Conservation (phyloP, 2,888 invertebrate genomes). For the Fragum sueziense region DNA sequence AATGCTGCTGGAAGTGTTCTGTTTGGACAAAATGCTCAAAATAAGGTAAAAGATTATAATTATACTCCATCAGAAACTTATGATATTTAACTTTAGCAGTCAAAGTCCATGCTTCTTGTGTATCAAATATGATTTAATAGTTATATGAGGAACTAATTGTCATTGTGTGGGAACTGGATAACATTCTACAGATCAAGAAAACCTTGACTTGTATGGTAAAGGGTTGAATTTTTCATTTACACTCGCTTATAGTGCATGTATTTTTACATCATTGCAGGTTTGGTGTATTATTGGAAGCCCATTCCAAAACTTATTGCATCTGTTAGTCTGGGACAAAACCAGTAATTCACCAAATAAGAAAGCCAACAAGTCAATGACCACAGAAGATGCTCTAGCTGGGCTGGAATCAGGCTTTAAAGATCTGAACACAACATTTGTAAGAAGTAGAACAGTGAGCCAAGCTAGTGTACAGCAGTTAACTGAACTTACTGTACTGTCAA, state of each 20-base stretch:
- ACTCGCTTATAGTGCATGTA: too few species aligned
- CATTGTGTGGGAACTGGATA: too few species aligned
- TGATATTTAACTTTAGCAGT: too few species aligned
- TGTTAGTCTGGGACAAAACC: constrained; percentile 58
- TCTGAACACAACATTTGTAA: background rate
- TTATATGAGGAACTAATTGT: too few species aligned
- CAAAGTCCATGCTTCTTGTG: too few species aligned
- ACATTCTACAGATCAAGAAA: too few species aligned
- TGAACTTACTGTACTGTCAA: constrained; percentile 49
- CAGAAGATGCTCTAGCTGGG: constrained; percentile 15
- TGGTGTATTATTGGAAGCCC: constrained; percentile 72
- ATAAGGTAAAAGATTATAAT: too few species aligned
- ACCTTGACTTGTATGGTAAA: too few species aligned
- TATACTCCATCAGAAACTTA: too few species aligned
- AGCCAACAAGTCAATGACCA: background rate
- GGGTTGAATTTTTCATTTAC: too few species aligned
- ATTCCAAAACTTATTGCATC: constrained; percentile 70
- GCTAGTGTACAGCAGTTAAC: constrained; percentile 24
- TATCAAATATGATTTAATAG: too few species aligned
- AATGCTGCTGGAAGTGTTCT: constrained; percentile 64
- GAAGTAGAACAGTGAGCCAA: constrained; percentile 20
- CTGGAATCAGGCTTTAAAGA: constrained; percentile 10
- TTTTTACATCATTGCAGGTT: too few species aligned
- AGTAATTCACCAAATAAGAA: background rate
- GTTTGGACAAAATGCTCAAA: constrained; percentile 60